phyloP scores from a whole-genome alignment of 2,888 invertebrate species.

The Rhaphigaster nebulosa region DNA sequence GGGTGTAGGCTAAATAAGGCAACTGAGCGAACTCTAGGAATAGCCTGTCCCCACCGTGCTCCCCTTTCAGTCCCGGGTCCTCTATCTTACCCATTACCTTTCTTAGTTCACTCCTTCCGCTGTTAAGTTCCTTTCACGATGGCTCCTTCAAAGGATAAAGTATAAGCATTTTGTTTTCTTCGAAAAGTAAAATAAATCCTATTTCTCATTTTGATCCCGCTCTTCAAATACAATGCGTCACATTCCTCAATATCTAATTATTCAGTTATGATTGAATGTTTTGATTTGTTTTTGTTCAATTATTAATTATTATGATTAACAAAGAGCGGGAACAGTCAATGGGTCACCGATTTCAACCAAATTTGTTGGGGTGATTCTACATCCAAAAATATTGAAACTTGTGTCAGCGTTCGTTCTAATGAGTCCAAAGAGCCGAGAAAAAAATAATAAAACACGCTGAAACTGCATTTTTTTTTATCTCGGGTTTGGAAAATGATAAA shows the following conservation, averaged over 20 bases:
- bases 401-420: too few relatives aligned
- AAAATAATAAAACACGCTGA: too few relatives aligned
- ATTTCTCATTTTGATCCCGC: background rate
- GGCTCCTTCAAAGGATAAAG: background rate
- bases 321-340: too few relatives aligned
- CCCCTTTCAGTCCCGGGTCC: slow-evolving; percentile 27
- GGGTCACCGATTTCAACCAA: too few relatives aligned
- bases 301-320: background rate
- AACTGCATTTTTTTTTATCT: too few relatives aligned
- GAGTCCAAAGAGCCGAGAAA: too few relatives aligned
- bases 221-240: background rate
- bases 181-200: background rate
- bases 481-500: too few relatives aligned
- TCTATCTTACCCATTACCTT: background rate
- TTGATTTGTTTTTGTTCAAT: background rate
- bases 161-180: background rate
- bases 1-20: slow-evolving; percentile 54
- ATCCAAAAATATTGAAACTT: too few relatives aligned
- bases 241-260: background rate
- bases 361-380: too few relatives aligned
- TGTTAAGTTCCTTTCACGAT: background rate
- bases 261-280: background rate
- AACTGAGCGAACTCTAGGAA: slow-evolving; percentile 33
- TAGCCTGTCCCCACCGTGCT: slow-evolving; percentile 57
- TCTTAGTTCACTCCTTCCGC: slow-evolving; percentile 6